Evolutionary conservation across 1,140 invertebrate species (phyloP), one percentile per base, ranked within the genome.

Genomic region (Steinernema khuongi): DNA sequence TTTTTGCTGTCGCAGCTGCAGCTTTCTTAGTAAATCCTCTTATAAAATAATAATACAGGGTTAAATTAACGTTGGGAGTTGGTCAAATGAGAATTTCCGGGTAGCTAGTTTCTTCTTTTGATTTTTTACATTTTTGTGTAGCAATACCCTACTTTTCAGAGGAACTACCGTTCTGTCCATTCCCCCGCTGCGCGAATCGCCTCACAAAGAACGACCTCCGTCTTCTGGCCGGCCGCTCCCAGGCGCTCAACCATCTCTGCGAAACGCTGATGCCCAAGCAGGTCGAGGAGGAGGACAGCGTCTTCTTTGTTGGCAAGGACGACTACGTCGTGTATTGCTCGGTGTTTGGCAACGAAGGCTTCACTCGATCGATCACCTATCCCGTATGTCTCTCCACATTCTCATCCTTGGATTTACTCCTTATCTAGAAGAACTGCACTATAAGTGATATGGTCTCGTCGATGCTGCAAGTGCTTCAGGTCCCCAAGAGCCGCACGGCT

Each of bases 171-270:
- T 60, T n/a, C 50, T 60, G 50, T 60, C 50, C 11, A 22, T 60
- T 60, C 50, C 19, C 50, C 11, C 50, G 50, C 14, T 60, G 50
- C 26, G 50, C 50, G 14, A 60, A 60, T 22, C 50, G 50, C 7
- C 50, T 60, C 14, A 60, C 50, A 2, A 60, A 60, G 50, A 60
- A 60, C 50, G 50, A 60, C 50, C 22, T 60, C 50, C 50, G 50
- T 22, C 50, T 60, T 26, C 22, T 60, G 14, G 11, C 50, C 50
- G 11, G 50, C 50, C 50, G 50, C 50, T 17, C 50, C 11, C 50
- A 7, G 14, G 22, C 22, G 50, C 4, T 60, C 14, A 60, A 60
- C 11, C 50, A 60, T 7, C 50, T 60, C 50, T 60, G 50, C 50
- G 19, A 7, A 14, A 26, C 22, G 11, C 50, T 60, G 50, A 60